A percentile compares a stretch with the other conserved stretches of the same genome.
phyloP scores from a whole-genome alignment of 1,140 invertebrate genomes.

The Bombus impatiens region DNA sequence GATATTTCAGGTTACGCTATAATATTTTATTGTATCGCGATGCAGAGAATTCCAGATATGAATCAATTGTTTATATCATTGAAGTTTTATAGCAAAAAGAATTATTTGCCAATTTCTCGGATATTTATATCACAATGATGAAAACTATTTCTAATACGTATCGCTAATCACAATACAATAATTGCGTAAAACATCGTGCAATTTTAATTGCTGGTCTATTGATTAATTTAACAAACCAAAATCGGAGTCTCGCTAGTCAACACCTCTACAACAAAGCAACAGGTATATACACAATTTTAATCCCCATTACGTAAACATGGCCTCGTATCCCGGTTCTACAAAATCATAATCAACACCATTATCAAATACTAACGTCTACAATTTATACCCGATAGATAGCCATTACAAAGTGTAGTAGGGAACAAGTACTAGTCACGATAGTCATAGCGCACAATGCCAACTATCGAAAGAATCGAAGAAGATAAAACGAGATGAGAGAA shows the following conservation, averaged over 20 bases:
- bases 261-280: neutral
- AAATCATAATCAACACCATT: neutral
- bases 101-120: too few relatives aligned
- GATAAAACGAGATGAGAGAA: neutral
- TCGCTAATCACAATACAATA: too few relatives aligned
- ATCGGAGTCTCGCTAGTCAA: neutral
- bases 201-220: neutral
- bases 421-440: slow-evolving; percentile 36
- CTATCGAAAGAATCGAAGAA: neutral
- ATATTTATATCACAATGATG: too few relatives aligned
- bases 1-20: neutral
- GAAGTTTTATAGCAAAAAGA: too few relatives aligned
- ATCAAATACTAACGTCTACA: neutral
- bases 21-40: neutral
- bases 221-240: neutral
- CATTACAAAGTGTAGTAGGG: neutral
- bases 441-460: slow-evolving; percentile 13
- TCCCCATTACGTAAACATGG: neutral
- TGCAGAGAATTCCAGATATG: neutral
- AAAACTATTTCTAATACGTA: too few relatives aligned
- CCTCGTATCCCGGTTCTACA: neutral
- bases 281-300: slow-evolving; percentile 1
- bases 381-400: neutral
- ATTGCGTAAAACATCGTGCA: neutral
- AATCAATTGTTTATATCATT: neutral